Conservation (phyloP, 2,888 invertebrate species). For the Allygus modestus region DNA sequence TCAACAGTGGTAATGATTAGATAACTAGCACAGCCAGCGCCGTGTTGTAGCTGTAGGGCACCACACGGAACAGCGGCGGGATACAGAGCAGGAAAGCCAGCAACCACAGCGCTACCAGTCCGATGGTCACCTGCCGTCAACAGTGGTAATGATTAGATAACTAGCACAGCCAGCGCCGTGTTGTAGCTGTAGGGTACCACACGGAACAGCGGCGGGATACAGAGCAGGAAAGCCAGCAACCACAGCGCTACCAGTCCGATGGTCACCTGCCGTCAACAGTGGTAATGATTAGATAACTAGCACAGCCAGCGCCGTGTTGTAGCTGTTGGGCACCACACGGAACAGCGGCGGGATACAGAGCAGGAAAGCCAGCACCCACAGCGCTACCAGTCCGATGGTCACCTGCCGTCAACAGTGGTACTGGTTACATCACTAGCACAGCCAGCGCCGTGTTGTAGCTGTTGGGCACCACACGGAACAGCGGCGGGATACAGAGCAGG, state of each 20-base stretch:
- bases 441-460: too few relatives aligned
- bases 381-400: conserved; percentile 80
- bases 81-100: conserved; percentile 76
- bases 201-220: conserved; percentile 81
- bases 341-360: conserved; percentile 81
- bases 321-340: conserved; percentile 73
- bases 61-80: conserved; percentile 80
- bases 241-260: conserved; percentile 83
- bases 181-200: conserved; percentile 78
- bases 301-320: too few relatives aligned
- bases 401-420: conserved; percentile 71
- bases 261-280: conserved; percentile 73
- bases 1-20: conserved; percentile 70
- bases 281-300: too few relatives aligned
- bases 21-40: too few relatives aligned
- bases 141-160: too few relatives aligned
- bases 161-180: too few relatives aligned
- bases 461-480: conserved; percentile 80
- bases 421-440: too few relatives aligned
- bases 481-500: conserved; percentile 79
- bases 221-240: conserved; percentile 76
- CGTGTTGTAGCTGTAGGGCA: too few relatives aligned
- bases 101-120: conserved; percentile 83
- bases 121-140: conserved; percentile 77
- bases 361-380: conserved; percentile 79